Percentiles rank a stretch among this genome's conserved stretches.
phyloP scores from a whole-genome alignment of 64 coral and sea anemone species.

The Pachyseris speciosa region DNA sequence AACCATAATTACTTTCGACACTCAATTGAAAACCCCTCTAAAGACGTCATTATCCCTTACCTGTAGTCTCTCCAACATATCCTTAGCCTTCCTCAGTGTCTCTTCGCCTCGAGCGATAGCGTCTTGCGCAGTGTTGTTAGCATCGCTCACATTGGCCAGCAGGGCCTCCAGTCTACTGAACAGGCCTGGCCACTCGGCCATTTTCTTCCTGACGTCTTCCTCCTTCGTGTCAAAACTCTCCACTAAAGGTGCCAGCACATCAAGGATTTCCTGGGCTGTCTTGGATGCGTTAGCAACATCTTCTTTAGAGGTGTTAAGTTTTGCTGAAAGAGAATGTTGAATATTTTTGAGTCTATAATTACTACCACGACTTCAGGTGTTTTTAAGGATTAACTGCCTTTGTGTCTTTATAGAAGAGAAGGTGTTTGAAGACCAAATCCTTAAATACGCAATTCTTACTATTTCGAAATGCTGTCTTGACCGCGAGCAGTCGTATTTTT shows the following conservation, averaged over 20 bases:
- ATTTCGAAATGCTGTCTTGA: no score
- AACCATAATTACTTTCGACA: no score
- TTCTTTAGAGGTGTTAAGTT: constrained; percentile 60
- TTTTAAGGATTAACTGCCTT: no score
- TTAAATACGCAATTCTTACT: no score
- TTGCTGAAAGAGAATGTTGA: constrained; percentile 13
- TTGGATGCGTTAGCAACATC: constrained; percentile 23
- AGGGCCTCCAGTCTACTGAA: constrained; percentile 61
- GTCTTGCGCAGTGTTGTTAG: constrained; percentile 79
- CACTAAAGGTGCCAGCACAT: constrained; percentile 48
- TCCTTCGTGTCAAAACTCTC: constrained; percentile 74
- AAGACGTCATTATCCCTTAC: constrained; percentile 1
- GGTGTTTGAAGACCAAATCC: no score
- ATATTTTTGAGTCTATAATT: background rate
- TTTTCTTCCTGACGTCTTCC: constrained; percentile 83
- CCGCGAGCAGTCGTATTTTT: no score
- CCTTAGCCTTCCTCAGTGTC: constrained; percentile 67
- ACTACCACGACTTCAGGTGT: no score
- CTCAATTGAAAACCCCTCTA: no score
- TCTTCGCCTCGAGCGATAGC: constrained; percentile 87
- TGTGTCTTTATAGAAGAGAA: no score
- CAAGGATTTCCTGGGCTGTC: constrained; percentile 59
- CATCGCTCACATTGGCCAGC: constrained; percentile 51
- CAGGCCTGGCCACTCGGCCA: constrained; percentile 81
- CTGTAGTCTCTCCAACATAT: constrained; percentile 69